Evolutionary conservation across 2,888 invertebrate species (phyloP).

Genomic region (Nemoura dubitans): DNA sequence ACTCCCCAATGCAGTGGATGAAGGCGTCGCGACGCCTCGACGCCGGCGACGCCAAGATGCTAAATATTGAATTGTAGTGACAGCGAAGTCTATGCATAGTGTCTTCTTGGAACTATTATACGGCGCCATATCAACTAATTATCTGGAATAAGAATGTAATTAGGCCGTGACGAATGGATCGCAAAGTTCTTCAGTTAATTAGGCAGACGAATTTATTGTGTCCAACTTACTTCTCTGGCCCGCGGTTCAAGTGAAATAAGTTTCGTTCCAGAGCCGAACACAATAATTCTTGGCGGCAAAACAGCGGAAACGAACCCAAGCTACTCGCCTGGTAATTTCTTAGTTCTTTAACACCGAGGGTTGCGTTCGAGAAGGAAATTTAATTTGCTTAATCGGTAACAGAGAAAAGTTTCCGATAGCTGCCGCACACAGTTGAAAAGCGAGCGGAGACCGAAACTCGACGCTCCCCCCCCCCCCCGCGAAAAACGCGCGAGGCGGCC

Average conservation of each 20-base stretch:
- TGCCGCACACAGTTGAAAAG: background rate
- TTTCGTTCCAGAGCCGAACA: slow-evolving; percentile 37
- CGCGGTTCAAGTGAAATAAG: background rate
- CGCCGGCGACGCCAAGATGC: background rate
- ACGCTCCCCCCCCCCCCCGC: no score
- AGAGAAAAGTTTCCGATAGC: slow-evolving; percentile 38
- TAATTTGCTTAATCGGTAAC: slow-evolving; percentile 49
- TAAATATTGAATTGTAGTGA: background rate
- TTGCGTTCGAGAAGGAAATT: slow-evolving; percentile 44
- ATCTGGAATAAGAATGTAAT: background rate
- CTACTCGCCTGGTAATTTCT: slow-evolving; percentile 45
- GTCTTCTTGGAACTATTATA: background rate
- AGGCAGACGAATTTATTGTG: slow-evolving; percentile 43
- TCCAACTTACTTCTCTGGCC: slow-evolving; percentile 13
- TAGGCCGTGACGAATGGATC: slow-evolving; percentile 1
- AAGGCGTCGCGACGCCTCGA: background rate
- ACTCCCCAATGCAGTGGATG: background rate
- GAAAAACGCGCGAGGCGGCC: background rate
- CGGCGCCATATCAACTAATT: background rate
- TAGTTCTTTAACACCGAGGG: slow-evolving; percentile 35
- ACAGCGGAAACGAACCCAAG: slow-evolving; percentile 46
- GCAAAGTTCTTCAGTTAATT: slow-evolving; percentile 47
- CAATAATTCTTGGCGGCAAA: slow-evolving; percentile 48
- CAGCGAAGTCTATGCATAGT: background rate
- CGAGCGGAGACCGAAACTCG: background rate